These are phyloP conservation scores for Psylliodes chrysocephalus DNA, from an alignment of 2,888 invertebrate genomes.

Conservation along the genomic window DNA sequence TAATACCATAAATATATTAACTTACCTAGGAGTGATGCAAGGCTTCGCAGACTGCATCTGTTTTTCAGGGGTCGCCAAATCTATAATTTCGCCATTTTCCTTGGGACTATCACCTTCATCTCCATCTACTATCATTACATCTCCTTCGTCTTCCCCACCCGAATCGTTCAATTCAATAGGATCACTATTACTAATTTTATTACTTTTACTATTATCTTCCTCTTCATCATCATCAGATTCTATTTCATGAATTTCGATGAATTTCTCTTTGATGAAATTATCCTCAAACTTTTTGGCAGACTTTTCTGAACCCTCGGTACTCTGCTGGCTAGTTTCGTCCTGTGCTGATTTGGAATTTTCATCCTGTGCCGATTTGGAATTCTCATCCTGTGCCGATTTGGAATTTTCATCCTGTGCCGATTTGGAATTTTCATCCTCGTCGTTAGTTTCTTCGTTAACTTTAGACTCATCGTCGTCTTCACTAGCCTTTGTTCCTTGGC, in stretches of 20 bases:
- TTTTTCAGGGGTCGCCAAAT: slow-evolving; percentile 62
- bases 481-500: no score
- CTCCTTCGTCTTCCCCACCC: slow-evolving; percentile 50
- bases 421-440: slow-evolving; percentile 38
- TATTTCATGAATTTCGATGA: slow-evolving; percentile 53
- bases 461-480: no score
- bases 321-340: slow-evolving; percentile 28
- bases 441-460: slow-evolving; percentile 40
- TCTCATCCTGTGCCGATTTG: slow-evolving; percentile 35
- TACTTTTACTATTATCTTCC: slow-evolving; percentile 39
- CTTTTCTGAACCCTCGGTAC: slow-evolving; percentile 21
- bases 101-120: slow-evolving; percentile 43
- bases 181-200: slow-evolving; percentile 45
- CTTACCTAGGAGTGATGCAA: slow-evolving; percentile 49
- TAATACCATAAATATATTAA: no score
- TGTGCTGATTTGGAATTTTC: slow-evolving; percentile 37
- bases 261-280: slow-evolving; percentile 26
- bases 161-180: slow-evolving; percentile 60
- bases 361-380: slow-evolving; percentile 34
- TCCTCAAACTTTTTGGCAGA: slow-evolving; percentile 15
- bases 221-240: slow-evolving; percentile 48
- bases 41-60: slow-evolving; percentile 39
- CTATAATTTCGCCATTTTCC: slow-evolving; percentile 57
- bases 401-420: slow-evolving; percentile 35
- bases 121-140: slow-evolving; percentile 59